Evolutionary conservation across 2,797 vertebrate species (phyloP).

Genomic region (Phoeniculus purpureus): DNA sequence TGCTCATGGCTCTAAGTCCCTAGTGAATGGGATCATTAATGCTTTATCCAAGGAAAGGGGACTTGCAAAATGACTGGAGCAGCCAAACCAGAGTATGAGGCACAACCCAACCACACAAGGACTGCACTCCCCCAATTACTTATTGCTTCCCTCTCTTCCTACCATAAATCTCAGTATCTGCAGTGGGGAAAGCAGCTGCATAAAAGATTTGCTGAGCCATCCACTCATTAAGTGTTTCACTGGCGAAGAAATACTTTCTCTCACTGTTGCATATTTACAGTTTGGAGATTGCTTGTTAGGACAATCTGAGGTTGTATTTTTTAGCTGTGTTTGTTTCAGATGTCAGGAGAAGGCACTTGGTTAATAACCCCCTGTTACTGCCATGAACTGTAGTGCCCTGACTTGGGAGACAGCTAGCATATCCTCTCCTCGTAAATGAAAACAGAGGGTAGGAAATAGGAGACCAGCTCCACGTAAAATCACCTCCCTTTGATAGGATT

Average conservation of each 20-base stretch:
- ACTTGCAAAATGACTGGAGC: not conserved
- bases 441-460: not conserved
- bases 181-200: slow-evolving; percentile 31
- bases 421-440: not conserved
- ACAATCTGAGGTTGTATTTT: slow-evolving; percentile 37
- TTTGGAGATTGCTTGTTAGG: slow-evolving; percentile 55
- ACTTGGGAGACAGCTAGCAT: not conserved
- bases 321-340: slow-evolving; percentile 18
- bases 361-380: slow-evolving; percentile 3
- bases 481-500: slow-evolving; percentile 44
- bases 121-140: not conserved
- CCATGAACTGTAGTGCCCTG: not conserved
- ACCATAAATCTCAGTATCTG: slow-evolving; percentile 36
- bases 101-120: not conserved
- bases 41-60: not conserved
- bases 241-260: slow-evolving; percentile 50
- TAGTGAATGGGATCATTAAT: not conserved
- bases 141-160: not conserved
- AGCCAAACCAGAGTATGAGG: not conserved
- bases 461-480: not conserved
- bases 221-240: slow-evolving; percentile 58
- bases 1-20: not conserved
- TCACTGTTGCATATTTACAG: slow-evolving; percentile 53
- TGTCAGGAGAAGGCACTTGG: not conserved
- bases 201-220: slow-evolving; percentile 58